Percentiles rank a stretch among this genome's conserved stretches.
Conservation (phyloP, 2,888 invertebrate genomes). For the Drosophila affinis region DNA sequence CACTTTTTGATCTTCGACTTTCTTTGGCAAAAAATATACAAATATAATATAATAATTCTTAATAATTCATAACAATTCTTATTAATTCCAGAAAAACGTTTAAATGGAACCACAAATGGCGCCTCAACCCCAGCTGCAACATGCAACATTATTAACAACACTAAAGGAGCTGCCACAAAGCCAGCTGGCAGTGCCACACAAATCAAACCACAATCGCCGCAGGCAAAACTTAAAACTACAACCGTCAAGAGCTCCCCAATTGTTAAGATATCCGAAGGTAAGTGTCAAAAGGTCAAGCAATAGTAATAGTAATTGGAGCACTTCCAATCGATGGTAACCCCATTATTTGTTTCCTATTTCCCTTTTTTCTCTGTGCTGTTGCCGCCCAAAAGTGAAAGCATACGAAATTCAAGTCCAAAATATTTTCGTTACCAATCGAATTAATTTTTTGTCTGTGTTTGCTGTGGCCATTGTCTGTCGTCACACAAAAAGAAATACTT, state of each 20-base stretch:
- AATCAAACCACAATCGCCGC: conserved; percentile 30
- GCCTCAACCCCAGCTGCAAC: conserved; percentile 11
- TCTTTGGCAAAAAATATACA: background rate
- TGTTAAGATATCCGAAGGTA: conserved; percentile 55
- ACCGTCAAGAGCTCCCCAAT: conserved; percentile 42
- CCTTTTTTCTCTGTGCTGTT: background rate
- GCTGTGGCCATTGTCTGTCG: conserved; percentile 39
- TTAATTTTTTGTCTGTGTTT: conserved; percentile 40
- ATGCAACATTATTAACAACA: conserved; percentile 6
- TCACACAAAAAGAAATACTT: conserved; percentile 17
- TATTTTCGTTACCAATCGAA: conserved; percentile 46
- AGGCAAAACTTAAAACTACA: conserved; percentile 35
- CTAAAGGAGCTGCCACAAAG: conserved; percentile 34
- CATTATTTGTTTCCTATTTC: conserved; percentile 41
- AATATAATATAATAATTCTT: too few relatives aligned
- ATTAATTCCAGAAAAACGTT: conserved; percentile 58
- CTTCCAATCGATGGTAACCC: conserved; percentile 40
- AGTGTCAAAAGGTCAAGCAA: conserved; percentile 38
- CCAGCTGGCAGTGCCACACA: conserved; percentile 5
- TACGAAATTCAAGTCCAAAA: conserved; percentile 43
- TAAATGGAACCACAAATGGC: conserved; percentile 24
- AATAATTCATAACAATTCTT: too few relatives aligned
- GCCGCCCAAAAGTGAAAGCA: conserved; percentile 54
- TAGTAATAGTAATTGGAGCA: conserved; percentile 14
- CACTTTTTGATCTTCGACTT: background rate